phyloP scores from a whole-genome alignment of 1,140 invertebrate genomes.

The Polypedilum vanderplanki region DNA sequence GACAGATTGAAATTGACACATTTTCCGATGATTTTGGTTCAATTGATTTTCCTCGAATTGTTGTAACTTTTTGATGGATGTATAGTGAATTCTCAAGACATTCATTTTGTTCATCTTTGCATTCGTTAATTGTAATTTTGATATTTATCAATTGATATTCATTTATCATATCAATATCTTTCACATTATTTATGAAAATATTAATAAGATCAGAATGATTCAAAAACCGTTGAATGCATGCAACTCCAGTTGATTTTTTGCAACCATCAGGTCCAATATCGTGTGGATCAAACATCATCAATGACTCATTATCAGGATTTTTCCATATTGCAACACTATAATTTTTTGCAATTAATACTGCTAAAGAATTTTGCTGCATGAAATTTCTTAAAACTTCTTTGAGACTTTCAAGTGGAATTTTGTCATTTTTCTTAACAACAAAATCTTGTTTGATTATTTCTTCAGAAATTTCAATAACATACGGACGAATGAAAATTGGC shows the following conservation, averaged over 20 bases:
- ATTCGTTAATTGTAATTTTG: neutral
- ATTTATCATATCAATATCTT: neutral
- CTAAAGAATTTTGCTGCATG: slow-evolving; percentile 34
- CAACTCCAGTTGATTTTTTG: slow-evolving; percentile 42
- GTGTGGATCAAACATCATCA: slow-evolving; percentile 47
- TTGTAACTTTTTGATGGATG: neutral
- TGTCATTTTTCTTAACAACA: slow-evolving; percentile 39
- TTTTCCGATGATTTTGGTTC: neutral
- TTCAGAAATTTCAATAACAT: slow-evolving; percentile 38
- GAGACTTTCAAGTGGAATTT: slow-evolving; percentile 22
- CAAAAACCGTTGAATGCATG: slow-evolving; percentile 31
- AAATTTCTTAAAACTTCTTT: slow-evolving; percentile 34
- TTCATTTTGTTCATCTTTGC: neutral
- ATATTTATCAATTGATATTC: neutral
- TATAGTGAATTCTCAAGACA: neutral
- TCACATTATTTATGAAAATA: neutral
- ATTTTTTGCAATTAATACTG: slow-evolving; percentile 43
- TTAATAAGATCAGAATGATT: neutral
- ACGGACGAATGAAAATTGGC: slow-evolving; percentile 35
- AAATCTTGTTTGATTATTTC: slow-evolving; percentile 38
- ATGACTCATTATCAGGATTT: slow-evolving; percentile 40
- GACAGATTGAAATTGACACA: neutral
- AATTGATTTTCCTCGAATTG: neutral
- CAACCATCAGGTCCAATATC: slow-evolving; percentile 44
- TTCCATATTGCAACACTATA: slow-evolving; percentile 46